Percentiles rank a stretch among this genome's conserved stretches.
These are phyloP conservation scores for Herminia tarsipennalis DNA, from an alignment of 2,888 invertebrate species.

Conservation along the genomic window DNA sequence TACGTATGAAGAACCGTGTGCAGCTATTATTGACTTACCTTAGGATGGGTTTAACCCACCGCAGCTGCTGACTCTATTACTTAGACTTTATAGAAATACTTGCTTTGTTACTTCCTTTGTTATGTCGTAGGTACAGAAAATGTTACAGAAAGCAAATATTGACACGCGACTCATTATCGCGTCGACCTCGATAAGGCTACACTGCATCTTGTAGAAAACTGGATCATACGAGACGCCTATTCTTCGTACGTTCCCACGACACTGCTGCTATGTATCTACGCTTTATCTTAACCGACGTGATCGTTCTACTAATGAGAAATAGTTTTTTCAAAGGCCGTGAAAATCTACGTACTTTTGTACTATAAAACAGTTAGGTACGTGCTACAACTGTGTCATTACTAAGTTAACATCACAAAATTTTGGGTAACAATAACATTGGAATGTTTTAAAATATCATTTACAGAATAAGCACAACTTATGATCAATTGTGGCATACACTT, in stretches of 20 bases:
- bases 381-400: constrained; percentile 12
- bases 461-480: constrained; percentile 12
- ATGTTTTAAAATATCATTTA: background rate
- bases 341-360: constrained; percentile 40
- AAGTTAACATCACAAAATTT: constrained; percentile 3
- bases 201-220: constrained; percentile 77
- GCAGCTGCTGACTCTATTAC: too few relatives aligned
- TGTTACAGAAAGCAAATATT: constrained; percentile 71
- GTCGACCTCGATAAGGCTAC: constrained; percentile 75
- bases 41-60: too few relatives aligned
- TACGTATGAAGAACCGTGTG: too few relatives aligned
- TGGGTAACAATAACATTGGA: constrained; percentile 14
- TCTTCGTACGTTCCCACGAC: constrained; percentile 79
- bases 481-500: constrained; percentile 27
- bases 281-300: constrained; percentile 72
- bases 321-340: constrained; percentile 64
- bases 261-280: constrained; percentile 63
- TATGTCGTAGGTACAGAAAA: constrained; percentile 46
- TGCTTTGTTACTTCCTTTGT: constrained; percentile 53
- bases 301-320: constrained; percentile 70
- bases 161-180: constrained; percentile 74
- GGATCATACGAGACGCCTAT: constrained; percentile 73
- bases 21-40: too few relatives aligned
- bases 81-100: constrained; percentile 38
- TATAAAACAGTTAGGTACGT: constrained; percentile 11